phyloP scores from a whole-genome alignment of 2,888 invertebrate genomes.

The Branchipolynoe longqiensis region DNA sequence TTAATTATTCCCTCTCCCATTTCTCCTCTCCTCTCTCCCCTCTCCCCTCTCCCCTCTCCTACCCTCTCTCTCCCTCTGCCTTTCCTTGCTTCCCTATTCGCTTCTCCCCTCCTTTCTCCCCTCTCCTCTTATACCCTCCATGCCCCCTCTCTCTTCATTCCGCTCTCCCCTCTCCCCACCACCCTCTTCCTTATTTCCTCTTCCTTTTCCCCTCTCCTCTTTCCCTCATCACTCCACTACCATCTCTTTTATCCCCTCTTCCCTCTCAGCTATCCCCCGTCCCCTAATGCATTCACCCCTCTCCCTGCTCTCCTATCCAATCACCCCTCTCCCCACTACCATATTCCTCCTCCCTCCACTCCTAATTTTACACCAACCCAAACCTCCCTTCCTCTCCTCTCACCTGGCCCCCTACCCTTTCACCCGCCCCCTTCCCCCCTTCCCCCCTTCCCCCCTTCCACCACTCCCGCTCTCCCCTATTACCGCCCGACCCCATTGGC shows the following conservation, averaged over 20 bases:
- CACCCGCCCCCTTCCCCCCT: neutral
- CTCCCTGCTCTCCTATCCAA: neutral
- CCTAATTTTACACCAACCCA: neutral
- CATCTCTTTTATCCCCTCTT: neutral
- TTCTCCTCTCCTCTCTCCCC: too few species aligned
- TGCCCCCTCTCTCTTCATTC: too few species aligned
- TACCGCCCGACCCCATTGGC: too few species aligned
- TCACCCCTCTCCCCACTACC: neutral
- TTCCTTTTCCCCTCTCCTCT: neutral
- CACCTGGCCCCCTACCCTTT: neutral
- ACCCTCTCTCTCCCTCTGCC: too few species aligned
- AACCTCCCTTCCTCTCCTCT: neutral
- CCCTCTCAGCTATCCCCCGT: neutral
- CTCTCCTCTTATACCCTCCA: too few species aligned
- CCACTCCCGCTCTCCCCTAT: too few species aligned
- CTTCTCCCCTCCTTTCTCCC: too few species aligned
- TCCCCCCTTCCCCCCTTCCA: neutral
- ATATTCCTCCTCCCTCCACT: neutral
- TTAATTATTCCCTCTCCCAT: too few species aligned
- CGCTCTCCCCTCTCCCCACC: too few species aligned
- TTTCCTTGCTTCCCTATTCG: too few species aligned
- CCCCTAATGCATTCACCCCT: neutral
- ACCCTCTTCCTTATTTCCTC: neutral
- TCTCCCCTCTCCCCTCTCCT: too few species aligned
- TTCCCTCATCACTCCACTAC: neutral